These are phyloP conservation scores for Gambelia wislizenii DNA, from an alignment of 2,797 vertebrate species.

Conservation along the genomic window DNA sequence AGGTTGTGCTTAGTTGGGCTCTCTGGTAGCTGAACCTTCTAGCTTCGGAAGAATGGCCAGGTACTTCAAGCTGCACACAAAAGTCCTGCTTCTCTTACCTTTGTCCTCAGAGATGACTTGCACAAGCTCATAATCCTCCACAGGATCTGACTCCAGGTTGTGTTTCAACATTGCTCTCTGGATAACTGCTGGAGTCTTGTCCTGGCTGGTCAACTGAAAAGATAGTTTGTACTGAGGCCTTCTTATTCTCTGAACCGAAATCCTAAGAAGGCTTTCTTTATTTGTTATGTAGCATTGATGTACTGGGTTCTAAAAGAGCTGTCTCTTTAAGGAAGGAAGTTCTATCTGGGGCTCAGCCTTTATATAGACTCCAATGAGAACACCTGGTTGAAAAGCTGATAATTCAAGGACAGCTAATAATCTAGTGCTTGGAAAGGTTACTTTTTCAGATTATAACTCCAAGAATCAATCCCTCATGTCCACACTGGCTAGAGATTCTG, in stretches of 20 bases:
- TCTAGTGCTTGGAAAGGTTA: too few relatives aligned
- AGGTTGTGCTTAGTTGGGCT: neutral
- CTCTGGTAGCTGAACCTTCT: neutral
- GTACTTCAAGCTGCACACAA: constrained; percentile 9
- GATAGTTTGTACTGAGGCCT: constrained; percentile 19
- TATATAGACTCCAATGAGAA: neutral
- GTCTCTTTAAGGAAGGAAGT: neutral
- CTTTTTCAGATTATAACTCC: too few relatives aligned
- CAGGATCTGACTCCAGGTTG: constrained; percentile 87
- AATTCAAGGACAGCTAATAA: too few relatives aligned
- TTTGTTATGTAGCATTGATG: neutral
- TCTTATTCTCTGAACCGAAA: neutral
- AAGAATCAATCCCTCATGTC: too few relatives aligned
- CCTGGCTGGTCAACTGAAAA: constrained; percentile 91
- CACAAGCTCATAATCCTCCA: constrained; percentile 89
- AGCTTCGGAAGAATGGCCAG: neutral
- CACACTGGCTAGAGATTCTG: too few relatives aligned
- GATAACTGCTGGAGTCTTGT: constrained; percentile 92
- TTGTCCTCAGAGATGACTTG: constrained; percentile 94
- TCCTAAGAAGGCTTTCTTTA: neutral
- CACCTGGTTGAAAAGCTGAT: neutral
- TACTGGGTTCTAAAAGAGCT: neutral
- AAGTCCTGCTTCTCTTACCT: constrained; percentile 81
- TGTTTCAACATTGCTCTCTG: constrained; percentile 92
- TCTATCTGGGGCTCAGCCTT: neutral